Evolutionary conservation across 2,888 invertebrate species (phyloP), one percentile per base, ranked within the genome.

Genomic region (Coleophora flavipennella): DNA sequence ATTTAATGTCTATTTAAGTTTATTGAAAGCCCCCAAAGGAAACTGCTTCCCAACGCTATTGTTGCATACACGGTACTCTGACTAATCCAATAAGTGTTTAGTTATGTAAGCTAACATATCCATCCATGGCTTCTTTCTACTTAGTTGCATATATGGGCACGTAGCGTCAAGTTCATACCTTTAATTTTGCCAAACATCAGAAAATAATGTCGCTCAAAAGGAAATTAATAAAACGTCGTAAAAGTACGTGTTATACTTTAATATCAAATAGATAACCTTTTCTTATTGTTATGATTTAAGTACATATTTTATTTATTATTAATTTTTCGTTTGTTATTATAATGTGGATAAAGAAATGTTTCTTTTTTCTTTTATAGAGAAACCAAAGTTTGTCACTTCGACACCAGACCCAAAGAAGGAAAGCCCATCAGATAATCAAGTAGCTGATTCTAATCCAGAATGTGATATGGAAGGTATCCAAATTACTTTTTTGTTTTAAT

Each of bases 401-500:
- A 69, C 73, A 38, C 67, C 70, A 28, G 66, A 67, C 47, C 63
- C 61, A 39, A 68, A 65, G 44, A 75, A 69, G 42, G 71, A 74
- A 40, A 61, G 59, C 40, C 55, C 63, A 38, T 64, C 72, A 36
- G 71, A 73, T 26, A 60, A 57, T 46, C 62, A 64, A 45, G 55
- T 62, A 45, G 59, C 59, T 31, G 66, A 77, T 53, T 68, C 73
- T 10, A 74, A 67, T 55, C 66, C 70, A 36, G 78, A 73, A 59
- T 66, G 67, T 67, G 71, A 71, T 53, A 66, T 69, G 50, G 71
- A 76, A 60, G 80, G 81, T 76, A 59, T 55, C 12, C 6, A n/a
- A 32, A 20, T 20, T 20, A 6, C 6, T 20, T 4, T 4, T 20
- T 20, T 20, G 3, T 20, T 20, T 20, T 20, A 4, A 4, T 6